Percentiles rank a stretch among this genome's conserved stretches.
These are phyloP conservation scores for Epinotia brunnichana DNA, from an alignment of 2,888 invertebrate genomes.

Conservation along the genomic window DNA sequence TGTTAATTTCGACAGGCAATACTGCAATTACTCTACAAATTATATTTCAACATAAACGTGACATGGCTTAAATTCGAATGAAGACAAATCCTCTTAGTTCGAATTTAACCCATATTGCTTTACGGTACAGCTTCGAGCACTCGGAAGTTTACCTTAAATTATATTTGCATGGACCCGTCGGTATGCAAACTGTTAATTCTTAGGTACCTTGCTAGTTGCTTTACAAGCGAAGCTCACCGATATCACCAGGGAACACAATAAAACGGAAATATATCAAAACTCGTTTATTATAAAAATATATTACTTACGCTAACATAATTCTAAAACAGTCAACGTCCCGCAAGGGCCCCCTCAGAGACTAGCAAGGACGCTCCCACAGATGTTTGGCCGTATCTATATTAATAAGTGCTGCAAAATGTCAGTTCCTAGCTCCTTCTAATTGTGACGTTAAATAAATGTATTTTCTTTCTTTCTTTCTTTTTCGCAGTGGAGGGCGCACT, in stretches of 20 bases:
- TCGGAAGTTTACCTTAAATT: no score
- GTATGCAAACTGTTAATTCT: neutral
- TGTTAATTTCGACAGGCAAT: no score
- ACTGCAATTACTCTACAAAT: no score
- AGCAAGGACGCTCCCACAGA: neutral
- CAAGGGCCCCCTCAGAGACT: slow-evolving; percentile 24
- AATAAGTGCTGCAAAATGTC: neutral
- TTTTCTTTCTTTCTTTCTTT: no score
- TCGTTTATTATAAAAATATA: slow-evolving; percentile 68
- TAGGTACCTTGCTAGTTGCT: neutral
- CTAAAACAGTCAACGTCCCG: slow-evolving; percentile 35
- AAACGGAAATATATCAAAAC: slow-evolving; percentile 55
- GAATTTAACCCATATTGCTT: no score
- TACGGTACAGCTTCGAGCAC: no score
- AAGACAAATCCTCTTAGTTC: no score
- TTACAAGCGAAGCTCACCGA: neutral
- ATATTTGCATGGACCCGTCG: neutral
- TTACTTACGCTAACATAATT: slow-evolving; percentile 51
- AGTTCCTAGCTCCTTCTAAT: neutral
- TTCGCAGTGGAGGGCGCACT: neutral
- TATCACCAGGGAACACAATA: slow-evolving; percentile 14
- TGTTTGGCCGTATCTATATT: neutral
- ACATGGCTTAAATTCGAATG: no score
- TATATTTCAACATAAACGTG: no score
- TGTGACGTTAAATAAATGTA: no score